Conservation (phyloP, 2,888 invertebrate genomes). For the Thyatira batis region DNA sequence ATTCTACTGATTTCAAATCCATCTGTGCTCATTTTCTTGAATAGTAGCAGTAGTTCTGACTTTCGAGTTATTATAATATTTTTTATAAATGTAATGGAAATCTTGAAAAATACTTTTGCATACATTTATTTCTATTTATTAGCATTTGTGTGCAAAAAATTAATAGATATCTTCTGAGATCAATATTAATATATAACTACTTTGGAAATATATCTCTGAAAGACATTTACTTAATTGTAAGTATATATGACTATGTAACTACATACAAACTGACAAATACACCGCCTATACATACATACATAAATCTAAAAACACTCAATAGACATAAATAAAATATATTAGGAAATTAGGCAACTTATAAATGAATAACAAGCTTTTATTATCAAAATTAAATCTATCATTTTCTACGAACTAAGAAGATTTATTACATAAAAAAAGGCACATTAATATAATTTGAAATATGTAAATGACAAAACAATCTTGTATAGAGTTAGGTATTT, state of each 20-base stretch:
- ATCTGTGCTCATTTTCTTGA: slow-evolving; percentile 52
- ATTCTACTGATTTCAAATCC: slow-evolving; percentile 64
- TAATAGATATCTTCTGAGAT: slow-evolving; percentile 11
- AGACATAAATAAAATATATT: background rate
- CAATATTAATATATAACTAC: slow-evolving; percentile 3
- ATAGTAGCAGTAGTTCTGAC: slow-evolving; percentile 9
- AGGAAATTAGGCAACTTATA: background rate
- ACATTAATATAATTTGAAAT: slow-evolving; percentile 57
- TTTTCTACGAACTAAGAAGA: slow-evolving; percentile 34
- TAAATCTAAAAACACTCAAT: background rate
- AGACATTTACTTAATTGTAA: background rate
- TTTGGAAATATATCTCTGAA: background rate
- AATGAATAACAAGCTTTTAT: background rate
- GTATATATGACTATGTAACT: background rate
- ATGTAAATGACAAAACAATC: slow-evolving; percentile 7
- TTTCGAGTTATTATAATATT: background rate
- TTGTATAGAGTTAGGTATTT: background rate
- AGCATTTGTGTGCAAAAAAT: slow-evolving; percentile 12
- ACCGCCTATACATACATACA: background rate
- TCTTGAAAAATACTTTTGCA: background rate
- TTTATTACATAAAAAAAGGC: slow-evolving; percentile 63
- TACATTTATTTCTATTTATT: slow-evolving; percentile 7
- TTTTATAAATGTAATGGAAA: background rate
- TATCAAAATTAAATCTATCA: background rate
- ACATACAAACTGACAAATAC: background rate